Evolutionary conservation across 2,113 vertebrate genomes (phyloP).

Genomic region (Trichechus manatus): DNA sequence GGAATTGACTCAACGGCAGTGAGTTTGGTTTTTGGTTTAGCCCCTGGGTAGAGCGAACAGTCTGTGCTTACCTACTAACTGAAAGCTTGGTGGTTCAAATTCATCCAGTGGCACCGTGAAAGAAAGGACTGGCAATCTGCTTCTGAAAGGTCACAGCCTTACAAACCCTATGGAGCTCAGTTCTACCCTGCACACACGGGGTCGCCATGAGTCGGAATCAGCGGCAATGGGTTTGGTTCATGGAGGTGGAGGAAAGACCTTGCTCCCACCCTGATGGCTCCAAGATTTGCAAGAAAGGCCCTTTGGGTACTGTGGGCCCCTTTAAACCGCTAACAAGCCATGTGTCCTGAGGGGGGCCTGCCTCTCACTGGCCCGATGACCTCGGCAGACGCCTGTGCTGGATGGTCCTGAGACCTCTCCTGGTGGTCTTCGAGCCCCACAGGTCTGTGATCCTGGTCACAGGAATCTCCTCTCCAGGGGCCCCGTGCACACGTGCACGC

Average conservation of each 20-base stretch:
- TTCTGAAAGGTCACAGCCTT: background rate
- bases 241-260: fast-evolving
- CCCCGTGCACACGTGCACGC: no score
- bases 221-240: background rate
- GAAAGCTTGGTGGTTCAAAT: background rate
- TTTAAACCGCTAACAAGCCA: background rate
- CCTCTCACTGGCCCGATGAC: background rate
- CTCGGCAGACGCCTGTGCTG: background rate
- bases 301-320: background rate
- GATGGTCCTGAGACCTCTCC: background rate
- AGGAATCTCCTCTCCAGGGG: background rate
- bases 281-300: background rate
- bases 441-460: fast-evolving
- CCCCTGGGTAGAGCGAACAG: background rate
- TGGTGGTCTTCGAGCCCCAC: background rate
- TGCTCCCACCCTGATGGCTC: background rate
- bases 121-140: background rate
- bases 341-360: fast-evolving
- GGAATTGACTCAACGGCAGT: background rate
- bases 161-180: background rate
- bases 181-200: no score
- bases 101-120: background rate
- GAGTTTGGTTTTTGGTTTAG: background rate
- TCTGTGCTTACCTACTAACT: background rate
- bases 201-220: no score